Evolutionary conservation across 2,888 invertebrate genomes (phyloP).

Genomic region (Heteropelma amictum): DNA sequence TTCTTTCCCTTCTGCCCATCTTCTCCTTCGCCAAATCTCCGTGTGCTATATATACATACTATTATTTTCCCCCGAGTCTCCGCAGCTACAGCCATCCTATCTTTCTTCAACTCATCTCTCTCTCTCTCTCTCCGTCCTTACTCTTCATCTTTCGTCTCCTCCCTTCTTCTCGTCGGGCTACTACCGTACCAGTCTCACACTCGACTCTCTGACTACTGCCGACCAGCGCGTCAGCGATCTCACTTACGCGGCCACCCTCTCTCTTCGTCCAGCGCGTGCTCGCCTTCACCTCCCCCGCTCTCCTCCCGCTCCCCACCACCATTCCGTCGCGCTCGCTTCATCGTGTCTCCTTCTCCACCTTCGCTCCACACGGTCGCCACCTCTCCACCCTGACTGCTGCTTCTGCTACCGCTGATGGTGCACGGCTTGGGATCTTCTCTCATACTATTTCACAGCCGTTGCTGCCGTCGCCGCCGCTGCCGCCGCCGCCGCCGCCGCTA

Average conservation of each 20-base stretch:
- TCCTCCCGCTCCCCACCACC: slow-evolving; percentile 43
- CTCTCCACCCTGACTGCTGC: slow-evolving; percentile 49
- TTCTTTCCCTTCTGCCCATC: not conserved
- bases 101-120: slow-evolving; percentile 7
- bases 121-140: slow-evolving; percentile 2
- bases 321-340: slow-evolving; percentile 30
- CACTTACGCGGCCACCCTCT: slow-evolving; percentile 58
- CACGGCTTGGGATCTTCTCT: slow-evolving; percentile 41
- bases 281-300: slow-evolving; percentile 45
- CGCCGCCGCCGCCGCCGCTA: slow-evolving; percentile 53
- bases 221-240: slow-evolving; percentile 63
- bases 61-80: slow-evolving; percentile 5
- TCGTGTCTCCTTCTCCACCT: slow-evolving; percentile 45
- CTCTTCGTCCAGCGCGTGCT: slow-evolving; percentile 60
- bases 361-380: slow-evolving; percentile 52
- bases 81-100: slow-evolving; percentile 24
- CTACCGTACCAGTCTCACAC: slow-evolving; percentile 45
- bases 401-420: slow-evolving; percentile 51
- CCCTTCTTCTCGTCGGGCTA: slow-evolving; percentile 18
- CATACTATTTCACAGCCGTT: slow-evolving; percentile 57
- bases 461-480: slow-evolving; percentile 51
- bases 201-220: slow-evolving; percentile 58
- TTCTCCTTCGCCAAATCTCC: not conserved
- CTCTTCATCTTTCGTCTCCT: slow-evolving; percentile 1
- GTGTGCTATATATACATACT: not conserved